Evolutionary conservation across 2,888 invertebrate genomes (phyloP), one percentile per base, ranked within the genome.

Genomic region (Ischnura elegans): DNA sequence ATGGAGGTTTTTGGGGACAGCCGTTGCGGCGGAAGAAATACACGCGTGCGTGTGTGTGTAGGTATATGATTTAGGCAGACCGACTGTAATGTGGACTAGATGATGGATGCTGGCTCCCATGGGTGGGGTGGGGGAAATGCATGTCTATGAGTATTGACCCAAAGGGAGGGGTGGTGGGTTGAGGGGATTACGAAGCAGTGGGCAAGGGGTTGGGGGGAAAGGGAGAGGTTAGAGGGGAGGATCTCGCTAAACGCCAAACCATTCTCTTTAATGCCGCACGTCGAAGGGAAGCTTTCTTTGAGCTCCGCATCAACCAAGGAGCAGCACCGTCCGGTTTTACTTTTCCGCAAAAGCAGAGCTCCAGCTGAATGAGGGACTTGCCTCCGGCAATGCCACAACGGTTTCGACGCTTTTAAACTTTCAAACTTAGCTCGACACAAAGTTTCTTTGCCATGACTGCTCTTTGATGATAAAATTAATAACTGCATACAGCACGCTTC

Each of bases 91-190:
- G 76, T 76, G 76, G 29, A 36, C 76, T 76, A 76, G 76, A 76
- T 76, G 76, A 76, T 76, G 76, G 76, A 76, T 76, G 76, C 36
- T 76, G 36, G 29, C 76, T 76, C 36, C 76, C 16, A 16, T 25
- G 61, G 61, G 61, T 21, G 19, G 25, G 61, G 25, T 21, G 61
- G 61, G 21, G 76, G 36, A 10, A 76, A 76, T 76, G 76, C 76
- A 76, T 76, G 76, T 76, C 76, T 76, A 76, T 76, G 76, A 76
- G 76, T 76, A 76, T 76, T 76, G 76, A 76, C 76, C 76, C 76
- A 76, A 76, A 76, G 76, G 76, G 76, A 25, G 21, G 16, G 61
- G n/a, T 61, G 61, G n/a, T 25, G 8, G 25, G 61, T 25, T 25
- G 4, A 36, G 36, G 76, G 76, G 76, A 76, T 61, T 61, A 61